Conservation (phyloP, 1,140 invertebrate species). For the Riptortus pedestris region DNA sequence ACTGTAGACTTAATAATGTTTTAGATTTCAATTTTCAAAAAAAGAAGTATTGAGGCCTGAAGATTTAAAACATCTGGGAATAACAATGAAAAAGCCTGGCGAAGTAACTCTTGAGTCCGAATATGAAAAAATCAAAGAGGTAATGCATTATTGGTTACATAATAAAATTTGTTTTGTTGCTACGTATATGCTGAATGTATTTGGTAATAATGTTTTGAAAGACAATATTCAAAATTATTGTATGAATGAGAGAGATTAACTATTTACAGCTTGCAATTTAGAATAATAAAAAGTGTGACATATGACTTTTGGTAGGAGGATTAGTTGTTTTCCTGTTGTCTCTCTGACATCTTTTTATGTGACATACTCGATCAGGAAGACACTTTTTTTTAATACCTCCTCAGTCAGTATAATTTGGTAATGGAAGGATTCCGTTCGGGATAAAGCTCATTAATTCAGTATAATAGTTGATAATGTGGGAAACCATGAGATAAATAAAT, state of each 20-base stretch:
- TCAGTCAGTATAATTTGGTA: background rate
- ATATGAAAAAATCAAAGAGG: constrained; percentile 57
- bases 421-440: background rate
- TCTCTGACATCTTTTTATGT: background rate
- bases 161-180: background rate
- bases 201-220: background rate
- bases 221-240: background rate
- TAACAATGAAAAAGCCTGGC: constrained; percentile 50
- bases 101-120: constrained; percentile 58
- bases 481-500: too few relatives aligned
- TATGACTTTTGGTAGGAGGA: background rate
- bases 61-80: constrained; percentile 51
- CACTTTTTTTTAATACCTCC: background rate
- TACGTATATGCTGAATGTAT: background rate
- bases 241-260: too few relatives aligned
- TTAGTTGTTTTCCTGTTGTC: background rate
- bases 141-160: constrained; percentile 29
- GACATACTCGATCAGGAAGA: background rate
- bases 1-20: too few relatives aligned
- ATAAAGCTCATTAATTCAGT: background rate
- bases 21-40: constrained; percentile 56
- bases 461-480: too few relatives aligned
- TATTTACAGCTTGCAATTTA: background rate
- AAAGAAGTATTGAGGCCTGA: constrained; percentile 47
- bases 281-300: background rate